phyloP scores from a whole-genome alignment of 2,113 vertebrate species.

The Proteles cristata region DNA sequence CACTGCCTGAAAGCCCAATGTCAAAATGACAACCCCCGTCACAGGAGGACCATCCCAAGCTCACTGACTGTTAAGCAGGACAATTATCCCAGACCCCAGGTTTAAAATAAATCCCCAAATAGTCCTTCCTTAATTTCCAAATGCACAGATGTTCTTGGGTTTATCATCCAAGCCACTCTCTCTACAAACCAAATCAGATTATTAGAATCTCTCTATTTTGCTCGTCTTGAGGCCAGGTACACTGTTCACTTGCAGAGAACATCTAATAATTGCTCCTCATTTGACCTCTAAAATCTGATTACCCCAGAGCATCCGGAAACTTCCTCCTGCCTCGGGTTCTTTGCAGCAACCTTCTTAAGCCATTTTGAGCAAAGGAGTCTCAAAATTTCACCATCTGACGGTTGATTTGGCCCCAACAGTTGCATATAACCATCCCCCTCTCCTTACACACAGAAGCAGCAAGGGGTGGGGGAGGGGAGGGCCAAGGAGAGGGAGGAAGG shows the following conservation, averaged over 20 bases:
- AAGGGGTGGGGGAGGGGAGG: not conserved
- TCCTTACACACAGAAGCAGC: conserved; percentile 49
- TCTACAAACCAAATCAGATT: conserved; percentile 71
- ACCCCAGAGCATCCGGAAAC: conserved; percentile 68
- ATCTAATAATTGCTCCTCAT: conserved; percentile 68
- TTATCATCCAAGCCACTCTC: conserved; percentile 60
- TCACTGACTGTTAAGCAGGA: conserved; percentile 43
- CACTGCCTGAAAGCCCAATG: conserved; percentile 42
- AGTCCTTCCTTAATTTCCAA: conserved; percentile 63
- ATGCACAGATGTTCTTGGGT: conserved; percentile 61
- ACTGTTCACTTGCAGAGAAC: conserved; percentile 60
- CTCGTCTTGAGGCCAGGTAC: conserved; percentile 63
- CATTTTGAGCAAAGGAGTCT: conserved; percentile 68
- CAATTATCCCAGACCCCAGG: not conserved
- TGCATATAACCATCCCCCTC: conserved; percentile 57
- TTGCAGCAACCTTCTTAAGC: conserved; percentile 78
- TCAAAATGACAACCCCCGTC: conserved; percentile 44
- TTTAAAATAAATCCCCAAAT: conserved; percentile 44
- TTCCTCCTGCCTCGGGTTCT: conserved; percentile 75
- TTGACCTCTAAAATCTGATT: conserved; percentile 79
- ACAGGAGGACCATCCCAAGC: not conserved
- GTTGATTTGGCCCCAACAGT: conserved; percentile 62
- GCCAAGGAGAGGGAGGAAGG: not conserved
- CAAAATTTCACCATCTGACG: conserved; percentile 81
- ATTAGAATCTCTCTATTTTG: conserved; percentile 55